Percentiles rank a stretch among this genome's conserved stretches.
phyloP scores from a whole-genome alignment of 2,113 vertebrate species.

The Mirounga angustirostris region DNA sequence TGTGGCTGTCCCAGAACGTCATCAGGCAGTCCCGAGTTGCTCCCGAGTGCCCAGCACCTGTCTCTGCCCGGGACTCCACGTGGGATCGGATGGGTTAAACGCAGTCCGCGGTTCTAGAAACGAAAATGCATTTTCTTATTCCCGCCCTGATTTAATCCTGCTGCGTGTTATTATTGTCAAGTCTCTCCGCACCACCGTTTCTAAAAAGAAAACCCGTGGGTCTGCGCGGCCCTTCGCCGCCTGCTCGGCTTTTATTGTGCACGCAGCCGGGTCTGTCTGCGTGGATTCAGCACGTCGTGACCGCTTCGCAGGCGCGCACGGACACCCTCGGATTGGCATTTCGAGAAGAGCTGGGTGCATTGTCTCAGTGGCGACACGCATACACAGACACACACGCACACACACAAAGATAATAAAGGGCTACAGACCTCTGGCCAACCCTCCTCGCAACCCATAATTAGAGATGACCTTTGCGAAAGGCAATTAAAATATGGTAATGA shows the following conservation, averaged over 20 bases:
- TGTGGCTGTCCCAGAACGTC: not conserved
- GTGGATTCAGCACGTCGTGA: slow-evolving; percentile 87
- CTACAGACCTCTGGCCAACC: slow-evolving; percentile 65
- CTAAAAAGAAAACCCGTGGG: slow-evolving; percentile 87
- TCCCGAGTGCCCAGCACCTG: slow-evolving; percentile 22
- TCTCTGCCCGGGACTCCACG: not conserved
- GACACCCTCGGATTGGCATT: slow-evolving; percentile 88
- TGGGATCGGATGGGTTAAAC: slow-evolving; percentile 71
- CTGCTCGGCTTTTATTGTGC: slow-evolving; percentile 87
- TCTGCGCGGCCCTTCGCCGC: slow-evolving; percentile 84
- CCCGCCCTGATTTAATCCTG: slow-evolving; percentile 85
- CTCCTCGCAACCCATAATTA: slow-evolving; percentile 82
- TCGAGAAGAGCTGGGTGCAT: slow-evolving; percentile 82
- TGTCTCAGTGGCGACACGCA: slow-evolving; percentile 74
- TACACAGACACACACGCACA: not conserved
- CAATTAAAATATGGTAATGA: slow-evolving; percentile 88
- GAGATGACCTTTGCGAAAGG: slow-evolving; percentile 88
- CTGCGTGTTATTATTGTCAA: slow-evolving; percentile 85
- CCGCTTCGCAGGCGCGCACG: slow-evolving; percentile 86
- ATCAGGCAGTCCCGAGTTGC: not conserved
- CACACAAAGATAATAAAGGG: slow-evolving; percentile 55
- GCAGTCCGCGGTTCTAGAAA: slow-evolving; percentile 59
- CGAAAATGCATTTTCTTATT: slow-evolving; percentile 78
- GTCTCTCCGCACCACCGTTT: slow-evolving; percentile 85
- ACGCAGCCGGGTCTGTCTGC: slow-evolving; percentile 84